phyloP scores from a whole-genome alignment of 2,797 vertebrate genomes.

The Anolis apletophallus region DNA sequence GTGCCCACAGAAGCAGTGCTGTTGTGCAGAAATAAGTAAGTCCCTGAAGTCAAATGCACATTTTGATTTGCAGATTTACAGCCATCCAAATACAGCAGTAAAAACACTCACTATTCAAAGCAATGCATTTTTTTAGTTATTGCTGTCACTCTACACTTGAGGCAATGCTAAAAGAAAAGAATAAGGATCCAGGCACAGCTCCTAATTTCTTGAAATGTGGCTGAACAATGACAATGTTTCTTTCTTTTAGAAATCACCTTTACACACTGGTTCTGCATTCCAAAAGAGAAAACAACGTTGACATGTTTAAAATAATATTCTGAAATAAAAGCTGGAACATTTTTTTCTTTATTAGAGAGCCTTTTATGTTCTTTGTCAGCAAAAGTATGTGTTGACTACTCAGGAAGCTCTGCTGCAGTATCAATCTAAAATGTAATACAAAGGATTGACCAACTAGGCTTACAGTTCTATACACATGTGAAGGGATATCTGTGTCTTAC shows the following conservation, averaged over 20 bases:
- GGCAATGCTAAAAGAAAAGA: constrained; percentile 39
- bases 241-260: constrained; percentile 15
- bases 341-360: constrained; percentile 20
- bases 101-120: constrained; percentile 40
- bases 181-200: constrained; percentile 36
- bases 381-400: constrained; percentile 21
- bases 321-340: constrained; percentile 20
- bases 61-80: constrained; percentile 64
- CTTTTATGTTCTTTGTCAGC: constrained; percentile 5
- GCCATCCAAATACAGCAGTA: constrained; percentile 29
- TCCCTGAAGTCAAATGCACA: constrained; percentile 41
- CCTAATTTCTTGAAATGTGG: constrained; percentile 31
- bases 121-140: constrained; percentile 46
- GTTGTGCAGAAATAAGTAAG: constrained; percentile 46
- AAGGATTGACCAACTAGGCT: background rate
- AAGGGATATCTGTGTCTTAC: background rate
- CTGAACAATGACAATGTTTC: constrained; percentile 49
- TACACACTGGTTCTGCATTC: constrained; percentile 42
- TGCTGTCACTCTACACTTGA: constrained; percentile 41
- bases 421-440: background rate
- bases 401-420: background rate
- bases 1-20: constrained; percentile 24
- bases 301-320: constrained; percentile 36
- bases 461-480: background rate
- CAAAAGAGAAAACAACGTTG: background rate